phyloP scores from a whole-genome alignment of 2,797 vertebrate genomes.

The Tinamus major region DNA sequence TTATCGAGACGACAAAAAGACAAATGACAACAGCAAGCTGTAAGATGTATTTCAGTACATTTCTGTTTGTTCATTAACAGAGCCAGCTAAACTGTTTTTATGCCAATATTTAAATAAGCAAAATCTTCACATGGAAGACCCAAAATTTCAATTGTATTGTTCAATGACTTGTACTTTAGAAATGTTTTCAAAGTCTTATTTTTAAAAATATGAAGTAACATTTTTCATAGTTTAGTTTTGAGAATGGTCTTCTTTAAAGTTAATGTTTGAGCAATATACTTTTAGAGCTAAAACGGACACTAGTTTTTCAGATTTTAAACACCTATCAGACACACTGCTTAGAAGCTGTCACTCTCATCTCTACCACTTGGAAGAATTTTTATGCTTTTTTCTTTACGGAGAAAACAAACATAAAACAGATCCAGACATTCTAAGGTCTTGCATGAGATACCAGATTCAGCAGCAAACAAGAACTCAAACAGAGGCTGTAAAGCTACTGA shows the following conservation, averaged over 20 bases:
- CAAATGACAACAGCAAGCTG: conserved; percentile 57
- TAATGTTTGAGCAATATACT: neutral
- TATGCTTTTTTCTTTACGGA: neutral
- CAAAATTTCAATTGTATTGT: accelerated
- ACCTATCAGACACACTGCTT: neutral
- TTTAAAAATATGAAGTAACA: neutral
- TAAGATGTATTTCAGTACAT: conserved; percentile 66
- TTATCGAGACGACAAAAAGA: conserved; percentile 37
- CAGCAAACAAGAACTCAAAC: neutral
- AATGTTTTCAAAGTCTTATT: neutral
- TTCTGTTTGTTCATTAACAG: neutral
- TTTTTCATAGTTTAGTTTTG: neutral
- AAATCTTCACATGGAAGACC: neutral
- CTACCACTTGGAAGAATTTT: neutral
- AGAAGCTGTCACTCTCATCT: neutral
- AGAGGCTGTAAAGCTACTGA: neutral
- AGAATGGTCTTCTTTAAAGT: neutral
- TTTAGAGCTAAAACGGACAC: neutral
- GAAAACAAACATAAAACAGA: neutral
- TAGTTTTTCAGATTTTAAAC: neutral
- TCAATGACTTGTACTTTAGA: neutral
- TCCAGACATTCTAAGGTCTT: neutral
- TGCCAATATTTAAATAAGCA: neutral
- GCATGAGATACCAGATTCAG: neutral
- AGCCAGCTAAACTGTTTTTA: neutral